These are phyloP conservation scores for Brachypalpus laphriformis DNA, from an alignment of 2,888 invertebrate genomes.

Conservation along the genomic window DNA sequence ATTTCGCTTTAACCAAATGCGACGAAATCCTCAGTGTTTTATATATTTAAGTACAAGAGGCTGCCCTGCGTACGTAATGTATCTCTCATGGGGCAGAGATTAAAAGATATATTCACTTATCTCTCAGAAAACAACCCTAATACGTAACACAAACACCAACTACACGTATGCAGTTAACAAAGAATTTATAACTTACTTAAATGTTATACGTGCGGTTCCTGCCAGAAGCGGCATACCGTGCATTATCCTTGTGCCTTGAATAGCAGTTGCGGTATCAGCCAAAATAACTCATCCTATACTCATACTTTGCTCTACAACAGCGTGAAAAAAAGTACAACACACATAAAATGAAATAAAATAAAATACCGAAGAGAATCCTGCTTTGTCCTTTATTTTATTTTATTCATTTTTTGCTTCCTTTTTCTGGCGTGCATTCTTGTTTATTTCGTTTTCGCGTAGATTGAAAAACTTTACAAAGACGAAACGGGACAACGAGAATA, in stretches of 20 bases:
- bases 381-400: slow-evolving; percentile 43
- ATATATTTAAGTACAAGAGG: not conserved
- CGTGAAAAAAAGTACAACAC: slow-evolving; percentile 29
- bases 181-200: slow-evolving; percentile 73
- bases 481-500: slow-evolving; percentile 54
- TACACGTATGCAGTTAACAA: slow-evolving; percentile 67
- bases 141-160: slow-evolving; percentile 47
- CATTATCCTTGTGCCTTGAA: slow-evolving; percentile 65
- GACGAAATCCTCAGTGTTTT: not conserved
- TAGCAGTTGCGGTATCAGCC: slow-evolving; percentile 71
- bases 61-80: slow-evolving; percentile 12
- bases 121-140: slow-evolving; percentile 50
- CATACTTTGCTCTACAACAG: slow-evolving; percentile 1
- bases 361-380: slow-evolving; percentile 33
- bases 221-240: slow-evolving; percentile 67
- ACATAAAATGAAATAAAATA: slow-evolving; percentile 34
- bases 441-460: slow-evolving; percentile 69
- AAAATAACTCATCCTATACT: slow-evolving; percentile 62
- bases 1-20: not conserved
- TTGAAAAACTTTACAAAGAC: slow-evolving; percentile 74
- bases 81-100: slow-evolving; percentile 41
- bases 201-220: slow-evolving; percentile 69
- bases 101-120: slow-evolving; percentile 64
- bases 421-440: slow-evolving; percentile 45
- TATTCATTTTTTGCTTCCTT: slow-evolving; percentile 4